Evolutionary conservation across 2,888 invertebrate species (phyloP), one percentile per base, ranked within the genome.

Genomic region (Macropis europaea): DNA sequence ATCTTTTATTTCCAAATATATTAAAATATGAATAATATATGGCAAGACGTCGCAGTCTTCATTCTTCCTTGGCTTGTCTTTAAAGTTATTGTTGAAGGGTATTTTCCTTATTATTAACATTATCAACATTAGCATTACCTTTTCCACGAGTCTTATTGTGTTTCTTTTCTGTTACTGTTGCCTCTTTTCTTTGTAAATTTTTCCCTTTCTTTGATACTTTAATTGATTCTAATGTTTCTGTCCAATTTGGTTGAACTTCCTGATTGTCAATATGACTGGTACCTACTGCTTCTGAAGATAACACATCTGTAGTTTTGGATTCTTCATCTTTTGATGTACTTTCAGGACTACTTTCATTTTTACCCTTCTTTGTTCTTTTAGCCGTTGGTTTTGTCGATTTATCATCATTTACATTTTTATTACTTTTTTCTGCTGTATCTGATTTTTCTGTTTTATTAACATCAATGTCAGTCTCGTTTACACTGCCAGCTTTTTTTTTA

Each of bases 1-100:
- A 54, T 32, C 43, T 60, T 43, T 48, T 40, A 17, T 32, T 19
- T 60, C 48, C 56, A 60, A 71, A 71, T 64, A 69, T 69, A 69
- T 70, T 56, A 68, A 60, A 71, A 61, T 68, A 68, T 61, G 45
- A 56, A 56, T 54, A 32, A 67, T 71, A 71, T 67, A 67, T 59
- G 17, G 0, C 11, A 7, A 13, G 3, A 30, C 3, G 0, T 15
- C 4, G 2, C 7, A 26, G 3, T 60, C 48, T 13, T 54, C 67
- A 28, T 19, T 11, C 22, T 72, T 62, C 30, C 57, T 68, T 28
- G 52, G 57, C 4, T n/a, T 13, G 5, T 61, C 61, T 40, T 59
- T 69, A 22, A 11, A 32, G 9, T 5, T 26, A 53, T 53, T 7
- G 2, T 36, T n/a, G 17, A 2, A 62, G 38, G 1, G 1, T 5